phyloP scores from a whole-genome alignment of 1,140 invertebrate species.

The Trichonephila clavipes region DNA sequence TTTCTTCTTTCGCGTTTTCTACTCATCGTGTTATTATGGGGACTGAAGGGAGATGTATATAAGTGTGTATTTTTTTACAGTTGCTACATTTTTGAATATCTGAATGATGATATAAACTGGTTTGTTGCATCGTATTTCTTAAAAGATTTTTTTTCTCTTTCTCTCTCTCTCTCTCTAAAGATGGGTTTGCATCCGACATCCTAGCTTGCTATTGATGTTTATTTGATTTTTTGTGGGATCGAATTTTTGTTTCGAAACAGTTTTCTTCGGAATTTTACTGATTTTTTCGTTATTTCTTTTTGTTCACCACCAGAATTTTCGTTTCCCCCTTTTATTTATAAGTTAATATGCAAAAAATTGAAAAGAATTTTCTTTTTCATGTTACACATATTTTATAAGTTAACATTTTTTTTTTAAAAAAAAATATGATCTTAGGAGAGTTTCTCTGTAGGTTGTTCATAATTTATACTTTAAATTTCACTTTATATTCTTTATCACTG shows the following conservation, averaged over 20 bases:
- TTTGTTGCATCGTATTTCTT: not conserved
- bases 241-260: not conserved
- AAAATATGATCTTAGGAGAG: too few species aligned
- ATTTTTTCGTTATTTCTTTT: not conserved
- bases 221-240: not conserved
- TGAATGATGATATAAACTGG: constrained; percentile 21
- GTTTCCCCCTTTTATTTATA: not conserved
- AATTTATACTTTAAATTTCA: too few species aligned
- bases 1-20: not conserved
- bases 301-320: not conserved
- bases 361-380: too few species aligned
- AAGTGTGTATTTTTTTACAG: not conserved
- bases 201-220: not conserved
- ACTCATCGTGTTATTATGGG: constrained; percentile 10
- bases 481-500: too few species aligned
- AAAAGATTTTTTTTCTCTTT: not conserved
- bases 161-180: not conserved
- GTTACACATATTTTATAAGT: too few species aligned
- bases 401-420: too few species aligned
- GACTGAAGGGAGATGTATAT: not conserved
- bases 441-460: too few species aligned
- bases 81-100: not conserved
- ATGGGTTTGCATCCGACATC: not conserved
- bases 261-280: not conserved
- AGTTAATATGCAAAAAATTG: not conserved